A percentile compares a stretch with the other conserved stretches of the same genome.
Evolutionary conservation across 2,113 vertebrate species (phyloP).

Genomic region (Toxostoma redivivum): DNA sequence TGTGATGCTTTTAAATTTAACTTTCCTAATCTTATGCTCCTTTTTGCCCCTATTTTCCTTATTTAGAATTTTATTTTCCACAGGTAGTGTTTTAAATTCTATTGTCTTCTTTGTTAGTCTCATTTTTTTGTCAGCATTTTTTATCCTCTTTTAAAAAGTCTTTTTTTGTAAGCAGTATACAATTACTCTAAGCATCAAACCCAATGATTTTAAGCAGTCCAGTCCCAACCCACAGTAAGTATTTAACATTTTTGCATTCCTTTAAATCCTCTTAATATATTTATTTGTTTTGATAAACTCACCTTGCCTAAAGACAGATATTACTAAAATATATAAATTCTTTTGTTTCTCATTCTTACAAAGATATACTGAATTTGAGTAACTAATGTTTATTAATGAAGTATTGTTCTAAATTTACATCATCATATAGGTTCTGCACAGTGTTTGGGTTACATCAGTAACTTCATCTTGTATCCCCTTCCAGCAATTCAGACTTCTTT

Average conservation of each 20-base stretch:
- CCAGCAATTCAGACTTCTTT: neutral
- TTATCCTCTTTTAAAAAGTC: neutral
- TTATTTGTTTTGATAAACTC: neutral
- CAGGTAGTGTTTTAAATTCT: neutral
- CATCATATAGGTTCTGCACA: neutral
- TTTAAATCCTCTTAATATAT: neutral
- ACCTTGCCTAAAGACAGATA: neutral
- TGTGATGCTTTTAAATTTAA: neutral
- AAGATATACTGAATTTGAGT: neutral
- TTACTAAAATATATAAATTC: neutral
- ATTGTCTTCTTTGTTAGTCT: neutral
- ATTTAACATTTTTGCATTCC: neutral
- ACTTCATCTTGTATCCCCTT: neutral
- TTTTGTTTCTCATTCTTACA: neutral
- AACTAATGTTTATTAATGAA: neutral
- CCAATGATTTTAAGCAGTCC: neutral
- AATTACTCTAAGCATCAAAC: neutral
- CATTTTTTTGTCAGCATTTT: neutral
- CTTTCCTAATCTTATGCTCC: neutral
- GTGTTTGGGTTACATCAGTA: neutral
- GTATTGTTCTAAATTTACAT: neutral
- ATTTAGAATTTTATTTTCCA: neutral
- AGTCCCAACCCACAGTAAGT: neutral
- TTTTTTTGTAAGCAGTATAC: neutral
- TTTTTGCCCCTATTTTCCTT: neutral